These are phyloP conservation scores for Nemotelus nigrinus DNA, from an alignment of 2,888 invertebrate species.

Conservation along the genomic window DNA sequence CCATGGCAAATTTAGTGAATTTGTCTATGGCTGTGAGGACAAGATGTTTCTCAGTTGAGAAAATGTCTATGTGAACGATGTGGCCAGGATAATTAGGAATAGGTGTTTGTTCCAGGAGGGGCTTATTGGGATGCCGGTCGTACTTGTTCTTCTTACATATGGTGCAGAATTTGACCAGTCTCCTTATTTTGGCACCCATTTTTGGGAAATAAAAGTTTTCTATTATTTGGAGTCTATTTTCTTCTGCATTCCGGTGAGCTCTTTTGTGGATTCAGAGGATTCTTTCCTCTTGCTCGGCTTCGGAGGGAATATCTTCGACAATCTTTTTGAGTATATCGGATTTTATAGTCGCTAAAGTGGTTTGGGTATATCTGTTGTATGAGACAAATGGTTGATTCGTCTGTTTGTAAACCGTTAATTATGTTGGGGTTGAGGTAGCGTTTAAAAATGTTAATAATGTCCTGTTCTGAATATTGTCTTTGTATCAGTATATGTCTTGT, in stretches of 20 bases:
- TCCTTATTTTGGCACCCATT: constrained; percentile 45
- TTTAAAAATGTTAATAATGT: constrained; percentile 24
- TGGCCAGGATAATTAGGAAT: constrained; percentile 39
- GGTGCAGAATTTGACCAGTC: constrained; percentile 32
- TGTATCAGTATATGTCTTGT: not conserved
- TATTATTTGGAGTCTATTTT: constrained; percentile 46
- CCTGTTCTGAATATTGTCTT: not conserved
- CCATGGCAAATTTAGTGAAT: constrained; percentile 47
- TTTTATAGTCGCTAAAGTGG: constrained; percentile 3
- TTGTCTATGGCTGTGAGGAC: constrained; percentile 49
- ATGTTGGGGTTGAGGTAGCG: constrained; percentile 17
- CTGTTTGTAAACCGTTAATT: constrained; percentile 6
- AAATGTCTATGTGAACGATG: constrained; percentile 40
- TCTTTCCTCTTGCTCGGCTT: constrained; percentile 44
- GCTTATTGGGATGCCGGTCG: constrained; percentile 43
- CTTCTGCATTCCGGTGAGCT: constrained; percentile 47
- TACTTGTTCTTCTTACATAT: constrained; percentile 47
- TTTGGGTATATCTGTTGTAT: constrained; percentile 20
- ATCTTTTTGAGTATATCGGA: constrained; percentile 15
- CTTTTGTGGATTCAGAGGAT: constrained; percentile 45
- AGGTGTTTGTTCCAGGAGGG: constrained; percentile 15
- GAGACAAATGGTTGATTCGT: not conserved
- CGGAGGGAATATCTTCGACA: constrained; percentile 43
- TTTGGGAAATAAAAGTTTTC: constrained; percentile 46
- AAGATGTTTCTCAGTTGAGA: constrained; percentile 42